These are phyloP conservation scores for Oligia fasciuncula DNA, from an alignment of 2,888 invertebrate genomes.

Conservation along the genomic window DNA sequence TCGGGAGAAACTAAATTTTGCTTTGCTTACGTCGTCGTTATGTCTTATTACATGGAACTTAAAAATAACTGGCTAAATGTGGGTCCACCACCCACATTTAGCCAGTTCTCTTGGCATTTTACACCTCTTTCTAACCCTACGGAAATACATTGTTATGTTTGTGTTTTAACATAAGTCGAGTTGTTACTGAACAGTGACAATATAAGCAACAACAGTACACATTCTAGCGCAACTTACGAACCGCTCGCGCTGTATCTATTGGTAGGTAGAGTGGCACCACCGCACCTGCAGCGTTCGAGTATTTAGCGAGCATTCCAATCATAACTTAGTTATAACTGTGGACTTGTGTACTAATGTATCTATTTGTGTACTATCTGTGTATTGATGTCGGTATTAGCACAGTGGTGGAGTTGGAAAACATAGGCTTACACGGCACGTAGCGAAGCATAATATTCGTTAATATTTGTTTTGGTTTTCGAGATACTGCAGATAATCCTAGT, in stretches of 20 bases:
- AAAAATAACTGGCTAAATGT: no score
- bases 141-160: neutral
- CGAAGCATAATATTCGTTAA: neutral
- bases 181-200: neutral
- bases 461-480: neutral
- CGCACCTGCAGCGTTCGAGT: conserved; percentile 36
- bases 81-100: no score
- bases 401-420: neutral
- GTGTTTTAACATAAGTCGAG: neutral
- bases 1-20: neutral
- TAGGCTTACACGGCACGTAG: neutral
- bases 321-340: conserved; percentile 40
- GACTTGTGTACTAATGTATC: conserved; percentile 2
- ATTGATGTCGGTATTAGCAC: neutral
- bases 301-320: conserved; percentile 50
- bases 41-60: no score
- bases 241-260: neutral
- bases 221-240: neutral
- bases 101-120: neutral
- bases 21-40: neutral
- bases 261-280: neutral
- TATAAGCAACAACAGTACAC: neutral
- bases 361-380: conserved; percentile 15
- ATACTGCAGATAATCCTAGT: neutral
- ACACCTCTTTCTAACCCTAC: neutral